Evolutionary conservation across 35 echinoderm and acorn worm species (phyloP).

Genomic region (Strongylocentrotus purpuratus): DNA sequence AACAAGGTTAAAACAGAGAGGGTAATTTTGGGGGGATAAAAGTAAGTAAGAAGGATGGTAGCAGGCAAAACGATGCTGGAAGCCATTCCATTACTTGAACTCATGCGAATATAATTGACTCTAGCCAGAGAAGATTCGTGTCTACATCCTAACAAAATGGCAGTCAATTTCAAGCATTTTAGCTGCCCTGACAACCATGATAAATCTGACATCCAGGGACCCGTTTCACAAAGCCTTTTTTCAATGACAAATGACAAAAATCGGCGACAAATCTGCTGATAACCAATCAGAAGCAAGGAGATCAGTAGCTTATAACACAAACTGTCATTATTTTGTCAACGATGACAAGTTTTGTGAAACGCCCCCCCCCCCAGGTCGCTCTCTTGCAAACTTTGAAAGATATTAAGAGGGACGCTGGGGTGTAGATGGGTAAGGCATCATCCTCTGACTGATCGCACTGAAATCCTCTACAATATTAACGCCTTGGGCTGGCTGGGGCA

Average conservation of each 20-base stretch:
- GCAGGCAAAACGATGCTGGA: background rate
- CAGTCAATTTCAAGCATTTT: constrained; percentile 1
- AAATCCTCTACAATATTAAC: background rate
- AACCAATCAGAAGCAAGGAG: too few species aligned
- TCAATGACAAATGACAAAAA: too few species aligned
- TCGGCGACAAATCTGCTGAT: too few species aligned
- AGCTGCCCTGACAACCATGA: background rate
- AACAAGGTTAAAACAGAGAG: background rate
- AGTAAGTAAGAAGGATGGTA: background rate
- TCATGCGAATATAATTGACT: background rate
- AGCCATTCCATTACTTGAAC: background rate
- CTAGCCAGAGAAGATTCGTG: background rate
- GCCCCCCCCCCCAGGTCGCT: too few species aligned
- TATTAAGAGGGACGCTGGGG: background rate
- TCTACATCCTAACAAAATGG: background rate
- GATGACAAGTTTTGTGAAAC: too few species aligned
- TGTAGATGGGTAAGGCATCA: background rate
- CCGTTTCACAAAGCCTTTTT: too few species aligned
- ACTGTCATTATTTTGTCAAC: too few species aligned
- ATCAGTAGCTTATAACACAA: too few species aligned
- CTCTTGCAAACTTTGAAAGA: background rate
- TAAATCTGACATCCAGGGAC: background rate
- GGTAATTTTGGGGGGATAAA: background rate
- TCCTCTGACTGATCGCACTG: background rate
- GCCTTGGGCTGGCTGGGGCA: background rate